Conservation (phyloP, 92 coral and sea anemone species). For the Epizoanthus illoricatus region DNA sequence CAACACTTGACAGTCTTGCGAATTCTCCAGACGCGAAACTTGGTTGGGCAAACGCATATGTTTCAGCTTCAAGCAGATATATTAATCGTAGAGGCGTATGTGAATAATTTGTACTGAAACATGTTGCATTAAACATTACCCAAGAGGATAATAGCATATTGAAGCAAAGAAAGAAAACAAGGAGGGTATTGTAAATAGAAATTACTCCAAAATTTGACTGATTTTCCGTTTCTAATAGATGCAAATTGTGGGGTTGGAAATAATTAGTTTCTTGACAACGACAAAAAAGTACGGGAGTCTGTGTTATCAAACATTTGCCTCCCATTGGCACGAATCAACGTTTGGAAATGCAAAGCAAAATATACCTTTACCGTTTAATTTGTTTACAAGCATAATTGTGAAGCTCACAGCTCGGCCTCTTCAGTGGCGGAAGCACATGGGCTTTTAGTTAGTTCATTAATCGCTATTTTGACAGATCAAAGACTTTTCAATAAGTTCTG, state of each 20-base stretch:
- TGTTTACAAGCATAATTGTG: conserved; percentile 82
- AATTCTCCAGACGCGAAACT: neutral
- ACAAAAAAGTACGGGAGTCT: conserved; percentile 25
- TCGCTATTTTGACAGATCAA: conserved; percentile 79
- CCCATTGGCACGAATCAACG: conserved; percentile 13
- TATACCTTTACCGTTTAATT: conserved; percentile 57
- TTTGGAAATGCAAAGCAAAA: conserved; percentile 36
- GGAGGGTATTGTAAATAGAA: conserved; percentile 62
- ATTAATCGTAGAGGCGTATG: neutral
- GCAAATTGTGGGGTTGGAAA: conserved; percentile 42
- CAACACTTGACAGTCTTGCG: neutral
- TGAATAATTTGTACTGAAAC: conserved; percentile 5
- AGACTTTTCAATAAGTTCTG: conserved; percentile 66
- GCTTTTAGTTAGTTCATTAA: conserved; percentile 84
- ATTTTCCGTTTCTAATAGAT: conserved; percentile 43
- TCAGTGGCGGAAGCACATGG: conserved; percentile 72
- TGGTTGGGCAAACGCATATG: neutral
- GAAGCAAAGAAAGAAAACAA: conserved; percentile 59
- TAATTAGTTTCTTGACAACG: conserved; percentile 34
- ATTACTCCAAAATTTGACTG: conserved; percentile 54
- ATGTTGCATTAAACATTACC: conserved; percentile 59
- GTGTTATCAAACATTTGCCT: neutral
- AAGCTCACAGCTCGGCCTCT: conserved; percentile 56
- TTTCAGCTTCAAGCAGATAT: neutral
- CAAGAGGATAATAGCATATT: conserved; percentile 58